These are phyloP conservation scores for Percina caprodes DNA, from an alignment of 2,113 vertebrate genomes.

Conservation along the genomic window DNA sequence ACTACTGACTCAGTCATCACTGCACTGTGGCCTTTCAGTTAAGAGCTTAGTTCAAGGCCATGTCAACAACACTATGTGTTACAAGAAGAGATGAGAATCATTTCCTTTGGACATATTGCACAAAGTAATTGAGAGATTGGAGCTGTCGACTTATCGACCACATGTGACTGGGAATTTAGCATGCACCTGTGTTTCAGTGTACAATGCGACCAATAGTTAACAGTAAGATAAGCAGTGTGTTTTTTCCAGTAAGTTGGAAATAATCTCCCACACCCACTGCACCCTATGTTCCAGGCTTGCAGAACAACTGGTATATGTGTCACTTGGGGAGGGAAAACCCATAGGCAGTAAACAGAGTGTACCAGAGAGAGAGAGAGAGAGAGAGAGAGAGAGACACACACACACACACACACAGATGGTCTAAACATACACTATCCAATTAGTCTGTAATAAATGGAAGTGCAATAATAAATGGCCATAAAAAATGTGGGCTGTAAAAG, in stretches of 20 bases:
- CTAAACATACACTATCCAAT: conserved; percentile 59
- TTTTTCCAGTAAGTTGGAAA: conserved; percentile 50
- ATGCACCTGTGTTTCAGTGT: background rate
- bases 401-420: background rate
- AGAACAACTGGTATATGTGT: conserved; percentile 43
- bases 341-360: conserved; percentile 6
- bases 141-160: background rate
- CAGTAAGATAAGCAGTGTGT: conserved; percentile 46
- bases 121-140: background rate
- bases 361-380: background rate
- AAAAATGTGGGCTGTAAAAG: conserved; percentile 63
- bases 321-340: conserved; percentile 40
- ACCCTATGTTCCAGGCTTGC: conserved; percentile 33
- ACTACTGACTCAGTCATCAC: background rate
- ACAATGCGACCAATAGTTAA: background rate
- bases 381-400: too few species aligned
- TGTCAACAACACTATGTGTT: background rate
- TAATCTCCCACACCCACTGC: conserved; percentile 62
- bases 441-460: conserved; percentile 69
- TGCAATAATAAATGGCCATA: conserved; percentile 64
- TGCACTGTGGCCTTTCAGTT: background rate
- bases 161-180: background rate
- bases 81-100: background rate
- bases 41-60: background rate
- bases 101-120: conserved; percentile 13